Percentiles rank a stretch among this genome's conserved stretches.
These are phyloP conservation scores for Hyperopisus bebe DNA, from an alignment of 2,113 vertebrate species.

Conservation along the genomic window DNA sequence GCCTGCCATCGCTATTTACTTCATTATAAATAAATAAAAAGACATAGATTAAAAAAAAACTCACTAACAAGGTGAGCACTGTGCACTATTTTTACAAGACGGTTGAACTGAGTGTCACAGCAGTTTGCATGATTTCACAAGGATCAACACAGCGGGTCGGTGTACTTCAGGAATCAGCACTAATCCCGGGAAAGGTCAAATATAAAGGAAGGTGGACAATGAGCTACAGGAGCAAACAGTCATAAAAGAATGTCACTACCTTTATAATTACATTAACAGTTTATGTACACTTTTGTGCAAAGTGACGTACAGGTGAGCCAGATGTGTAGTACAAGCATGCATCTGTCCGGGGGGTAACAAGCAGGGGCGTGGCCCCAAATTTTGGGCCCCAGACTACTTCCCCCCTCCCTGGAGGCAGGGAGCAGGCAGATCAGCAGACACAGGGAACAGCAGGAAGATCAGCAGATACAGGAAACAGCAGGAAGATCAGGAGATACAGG, in stretches of 20 bases:
- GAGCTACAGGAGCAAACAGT: background rate
- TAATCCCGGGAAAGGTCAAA: background rate
- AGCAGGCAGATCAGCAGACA: background rate
- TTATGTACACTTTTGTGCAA: background rate
- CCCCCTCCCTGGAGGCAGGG: background rate
- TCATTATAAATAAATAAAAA: conserved; percentile 59
- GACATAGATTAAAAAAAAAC: conserved; percentile 44
- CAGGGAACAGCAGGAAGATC: too few species aligned
- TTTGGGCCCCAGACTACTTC: background rate
- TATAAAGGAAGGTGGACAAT: background rate
- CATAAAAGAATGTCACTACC: background rate
- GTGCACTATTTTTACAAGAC: background rate
- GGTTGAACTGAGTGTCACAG: conserved; percentile 10
- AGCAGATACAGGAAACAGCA: too few species aligned
- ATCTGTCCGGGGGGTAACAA: background rate
- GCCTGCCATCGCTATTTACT: conserved; percentile 41
- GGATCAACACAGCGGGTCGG: background rate
- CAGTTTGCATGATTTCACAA: background rate
- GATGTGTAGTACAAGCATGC: background rate
- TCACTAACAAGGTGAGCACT: conserved; percentile 34
- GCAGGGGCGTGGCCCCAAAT: background rate
- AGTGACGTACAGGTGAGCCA: background rate
- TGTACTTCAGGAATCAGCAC: background rate
- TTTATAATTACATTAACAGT: background rate
- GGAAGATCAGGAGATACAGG: too few species aligned